Conservation (phyloP, 2,113 vertebrate genomes). For the Chinchilla lanigera region DNA sequence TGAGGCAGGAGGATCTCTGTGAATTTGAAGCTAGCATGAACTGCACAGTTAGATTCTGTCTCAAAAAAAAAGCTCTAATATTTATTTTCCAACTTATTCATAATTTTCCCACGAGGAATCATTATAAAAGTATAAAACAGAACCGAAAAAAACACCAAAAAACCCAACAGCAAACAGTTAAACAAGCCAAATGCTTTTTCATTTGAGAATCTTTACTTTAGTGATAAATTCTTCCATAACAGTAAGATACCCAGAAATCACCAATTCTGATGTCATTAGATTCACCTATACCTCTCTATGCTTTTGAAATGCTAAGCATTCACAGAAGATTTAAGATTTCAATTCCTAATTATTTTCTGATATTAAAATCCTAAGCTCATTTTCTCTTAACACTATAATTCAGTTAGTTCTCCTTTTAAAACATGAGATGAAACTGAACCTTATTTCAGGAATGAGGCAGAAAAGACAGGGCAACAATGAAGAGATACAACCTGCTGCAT, state of each 20-base stretch:
- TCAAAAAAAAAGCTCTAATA: not conserved
- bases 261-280: slow-evolving; percentile 28
- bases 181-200: slow-evolving; percentile 53
- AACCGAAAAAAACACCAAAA: not conserved
- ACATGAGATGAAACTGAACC: slow-evolving; percentile 47
- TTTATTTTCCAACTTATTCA: slow-evolving; percentile 49
- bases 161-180: slow-evolving; percentile 37
- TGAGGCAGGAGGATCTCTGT: not conserved
- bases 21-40: not conserved
- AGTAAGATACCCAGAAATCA: slow-evolving; percentile 34
- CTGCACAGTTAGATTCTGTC: not conserved
- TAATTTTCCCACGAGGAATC: not conserved
- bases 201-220: slow-evolving; percentile 56
- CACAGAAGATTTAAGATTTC: slow-evolving; percentile 6
- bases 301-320: slow-evolving; percentile 43
- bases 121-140: slow-evolving; percentile 51
- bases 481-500: slow-evolving; percentile 91
- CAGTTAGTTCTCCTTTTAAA: slow-evolving; percentile 35
- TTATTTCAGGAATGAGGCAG: slow-evolving; percentile 34
- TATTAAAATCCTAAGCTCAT: slow-evolving; percentile 32
- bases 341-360: slow-evolving; percentile 57
- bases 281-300: not conserved
- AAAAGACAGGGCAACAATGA: slow-evolving; percentile 60
- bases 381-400: slow-evolving; percentile 11
- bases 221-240: slow-evolving; percentile 27